Evolutionary conservation across 2,113 vertebrate genomes (phyloP).

Genomic region (Emydura subglobosa): DNA sequence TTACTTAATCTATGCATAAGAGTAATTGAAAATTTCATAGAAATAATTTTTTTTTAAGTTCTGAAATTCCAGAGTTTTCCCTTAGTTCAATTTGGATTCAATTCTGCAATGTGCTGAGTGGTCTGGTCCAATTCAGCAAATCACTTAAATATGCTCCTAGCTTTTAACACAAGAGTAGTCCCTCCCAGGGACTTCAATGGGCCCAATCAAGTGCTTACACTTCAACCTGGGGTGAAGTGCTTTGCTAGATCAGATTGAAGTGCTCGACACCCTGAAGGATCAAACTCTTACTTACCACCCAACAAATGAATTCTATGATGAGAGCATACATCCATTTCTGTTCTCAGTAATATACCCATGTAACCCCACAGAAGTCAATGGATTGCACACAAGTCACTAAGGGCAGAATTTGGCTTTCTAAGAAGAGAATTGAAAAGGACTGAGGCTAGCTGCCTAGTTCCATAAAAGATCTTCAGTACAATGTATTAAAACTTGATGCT

Average conservation of each 20-base stretch:
- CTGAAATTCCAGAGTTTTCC: not conserved
- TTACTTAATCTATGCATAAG: not conserved
- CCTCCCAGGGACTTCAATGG: not conserved
- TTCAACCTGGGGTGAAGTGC: not conserved
- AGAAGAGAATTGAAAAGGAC: not conserved
- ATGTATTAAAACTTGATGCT: not conserved
- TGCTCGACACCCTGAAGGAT: not conserved
- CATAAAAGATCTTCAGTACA: not conserved
- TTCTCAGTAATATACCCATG: not conserved
- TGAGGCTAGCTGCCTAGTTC: not conserved
- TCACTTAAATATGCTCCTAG: not conserved
- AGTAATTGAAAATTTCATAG: not conserved
- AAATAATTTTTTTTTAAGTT: not conserved
- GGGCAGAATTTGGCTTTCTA: not conserved
- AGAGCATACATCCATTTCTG: not conserved
- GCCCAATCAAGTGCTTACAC: not conserved
- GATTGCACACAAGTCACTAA: not conserved
- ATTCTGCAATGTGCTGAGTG: not conserved
- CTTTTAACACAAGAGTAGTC: rapidly evolving
- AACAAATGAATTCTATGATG: not conserved
- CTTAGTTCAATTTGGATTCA: not conserved
- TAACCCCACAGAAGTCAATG: rapidly evolving
- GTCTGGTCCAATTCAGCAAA: rapidly evolving
- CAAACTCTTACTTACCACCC: not conserved
- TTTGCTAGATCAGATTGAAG: not conserved